Percentiles rank a stretch among this genome's conserved stretches.
Evolutionary conservation across 2,797 vertebrate genomes (phyloP).

Genomic region (Distichodus sexfasciatus): DNA sequence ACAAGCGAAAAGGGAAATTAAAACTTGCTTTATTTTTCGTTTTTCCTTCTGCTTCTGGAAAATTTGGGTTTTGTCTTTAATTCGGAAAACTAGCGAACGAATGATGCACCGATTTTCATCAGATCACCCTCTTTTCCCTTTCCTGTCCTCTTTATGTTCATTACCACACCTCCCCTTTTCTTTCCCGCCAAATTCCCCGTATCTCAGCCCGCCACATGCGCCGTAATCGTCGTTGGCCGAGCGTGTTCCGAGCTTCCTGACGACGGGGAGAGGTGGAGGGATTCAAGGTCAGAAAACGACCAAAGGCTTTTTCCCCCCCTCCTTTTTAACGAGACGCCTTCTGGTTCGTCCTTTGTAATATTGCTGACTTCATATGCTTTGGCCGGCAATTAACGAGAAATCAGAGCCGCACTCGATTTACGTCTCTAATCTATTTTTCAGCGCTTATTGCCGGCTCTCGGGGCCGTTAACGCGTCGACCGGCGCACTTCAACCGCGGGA

Average conservation of each 20-base stretch:
- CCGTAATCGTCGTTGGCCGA: slow-evolving; percentile 42
- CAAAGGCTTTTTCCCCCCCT: slow-evolving; percentile 4
- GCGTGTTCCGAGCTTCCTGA: slow-evolving; percentile 56
- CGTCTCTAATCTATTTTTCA: slow-evolving; percentile 36
- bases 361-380: slow-evolving; percentile 1
- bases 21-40: too few relatives aligned
- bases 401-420: slow-evolving; percentile 24
- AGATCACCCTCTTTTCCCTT: neutral
- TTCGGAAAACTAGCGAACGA: too few relatives aligned
- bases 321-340: slow-evolving; percentile 24
- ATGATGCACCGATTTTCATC: too few relatives aligned
- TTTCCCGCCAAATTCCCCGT: slow-evolving; percentile 36
- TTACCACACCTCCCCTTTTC: slow-evolving; percentile 37
- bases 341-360: neutral
- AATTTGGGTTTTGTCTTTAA: too few relatives aligned
- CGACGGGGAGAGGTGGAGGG: slow-evolving; percentile 55
- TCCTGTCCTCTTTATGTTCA: slow-evolving; percentile 20
- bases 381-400: slow-evolving; percentile 22
- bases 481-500: slow-evolving; percentile 26
- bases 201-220: slow-evolving; percentile 33
- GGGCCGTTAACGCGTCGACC: slow-evolving; percentile 19
- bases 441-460: slow-evolving; percentile 37
- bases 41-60: too few relatives aligned
- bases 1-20: too few relatives aligned
- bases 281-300: slow-evolving; percentile 52